These are phyloP conservation scores for Seira musarum DNA, from an alignment of 2,888 invertebrate genomes.

Conservation along the genomic window DNA sequence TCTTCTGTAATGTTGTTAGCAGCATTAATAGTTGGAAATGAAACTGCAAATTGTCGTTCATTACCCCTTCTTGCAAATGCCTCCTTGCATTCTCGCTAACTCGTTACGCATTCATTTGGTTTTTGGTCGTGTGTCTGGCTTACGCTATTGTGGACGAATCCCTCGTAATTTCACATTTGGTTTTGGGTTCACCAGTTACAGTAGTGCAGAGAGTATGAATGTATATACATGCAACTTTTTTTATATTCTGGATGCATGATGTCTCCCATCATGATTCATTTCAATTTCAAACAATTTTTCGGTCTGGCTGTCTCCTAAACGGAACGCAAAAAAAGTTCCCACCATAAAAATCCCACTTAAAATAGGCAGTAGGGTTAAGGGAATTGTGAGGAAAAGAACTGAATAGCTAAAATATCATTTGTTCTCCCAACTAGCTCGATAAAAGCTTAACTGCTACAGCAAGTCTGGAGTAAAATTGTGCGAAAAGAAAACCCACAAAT, in stretches of 20 bases:
- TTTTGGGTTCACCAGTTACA: neutral
- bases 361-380: neutral
- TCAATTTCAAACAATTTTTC: slow-evolving; percentile 44
- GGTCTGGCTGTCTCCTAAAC: slow-evolving; percentile 21
- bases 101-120: slow-evolving; percentile 11
- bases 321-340: slow-evolving; percentile 2
- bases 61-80: slow-evolving; percentile 42
- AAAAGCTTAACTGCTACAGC: no score
- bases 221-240: neutral
- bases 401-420: neutral
- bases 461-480: no score
- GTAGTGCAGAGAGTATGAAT: neutral
- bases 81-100: neutral
- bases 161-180: slow-evolving; percentile 3
- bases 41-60: slow-evolving; percentile 59
- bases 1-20: slow-evolving; percentile 9
- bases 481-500: no score
- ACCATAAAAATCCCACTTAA: slow-evolving; percentile 4
- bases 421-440: no score
- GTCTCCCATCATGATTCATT: slow-evolving; percentile 38
- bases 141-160: slow-evolving; percentile 22
- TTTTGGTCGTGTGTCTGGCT: slow-evolving; percentile 55
- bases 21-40: slow-evolving; percentile 25
- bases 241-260: slow-evolving; percentile 23
- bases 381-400: neutral